Conservation (phyloP, 2,113 vertebrate species). For the Callocephalon fimbriatum region DNA sequence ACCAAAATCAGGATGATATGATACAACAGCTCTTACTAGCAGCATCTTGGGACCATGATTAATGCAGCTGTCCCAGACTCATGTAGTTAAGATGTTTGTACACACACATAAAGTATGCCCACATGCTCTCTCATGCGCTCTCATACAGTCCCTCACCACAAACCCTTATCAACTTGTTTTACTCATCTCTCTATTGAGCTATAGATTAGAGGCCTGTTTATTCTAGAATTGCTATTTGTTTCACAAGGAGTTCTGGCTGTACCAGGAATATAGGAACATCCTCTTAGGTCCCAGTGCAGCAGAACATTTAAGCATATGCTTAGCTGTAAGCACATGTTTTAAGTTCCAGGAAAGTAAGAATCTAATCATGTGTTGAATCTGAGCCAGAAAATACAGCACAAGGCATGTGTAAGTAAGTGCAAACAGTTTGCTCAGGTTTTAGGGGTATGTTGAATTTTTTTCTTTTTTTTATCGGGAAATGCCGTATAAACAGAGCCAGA, state of each 20-base stretch:
- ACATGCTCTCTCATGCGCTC: neutral
- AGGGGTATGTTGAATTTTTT: conserved; percentile 60
- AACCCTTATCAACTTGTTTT: neutral
- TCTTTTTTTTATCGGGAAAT: conserved; percentile 61
- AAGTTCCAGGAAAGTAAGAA: conserved; percentile 62
- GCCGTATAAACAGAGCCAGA: conserved; percentile 75
- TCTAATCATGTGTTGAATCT: conserved; percentile 51
- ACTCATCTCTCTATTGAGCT: neutral
- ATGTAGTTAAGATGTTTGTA: neutral
- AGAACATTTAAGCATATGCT: conserved; percentile 63
- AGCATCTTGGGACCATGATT: neutral
- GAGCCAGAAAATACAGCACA: conserved; percentile 58
- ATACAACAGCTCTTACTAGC: neutral
- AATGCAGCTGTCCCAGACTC: neutral
- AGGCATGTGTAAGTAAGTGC: conserved; percentile 65
- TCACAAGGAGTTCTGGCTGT: neutral
- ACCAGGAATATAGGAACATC: conserved; percentile 21
- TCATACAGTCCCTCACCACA: neutral
- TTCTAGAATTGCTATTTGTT: conserved; percentile 8
- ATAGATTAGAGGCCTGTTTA: neutral
- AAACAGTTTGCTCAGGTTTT: conserved; percentile 68
- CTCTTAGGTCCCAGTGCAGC: conserved; percentile 12
- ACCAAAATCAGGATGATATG: neutral
- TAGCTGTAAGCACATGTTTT: conserved; percentile 61
- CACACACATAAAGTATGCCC: neutral